Evolutionary conservation across 2,113 vertebrate genomes (phyloP).

Genomic region (Oncorhynchus nerka): DNA sequence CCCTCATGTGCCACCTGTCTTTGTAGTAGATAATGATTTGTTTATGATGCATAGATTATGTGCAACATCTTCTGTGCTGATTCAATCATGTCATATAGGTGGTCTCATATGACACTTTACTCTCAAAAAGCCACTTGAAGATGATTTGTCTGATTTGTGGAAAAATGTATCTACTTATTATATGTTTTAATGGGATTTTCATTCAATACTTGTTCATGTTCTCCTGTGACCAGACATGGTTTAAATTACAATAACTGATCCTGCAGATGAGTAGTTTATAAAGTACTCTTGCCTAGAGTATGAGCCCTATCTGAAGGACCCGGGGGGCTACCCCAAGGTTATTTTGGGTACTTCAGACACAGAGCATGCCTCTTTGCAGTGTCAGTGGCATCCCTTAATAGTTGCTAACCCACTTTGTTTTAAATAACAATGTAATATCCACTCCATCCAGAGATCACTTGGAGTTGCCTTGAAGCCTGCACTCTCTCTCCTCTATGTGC

Average conservation of each 20-base stretch:
- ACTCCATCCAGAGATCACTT: neutral
- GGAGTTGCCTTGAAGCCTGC: neutral
- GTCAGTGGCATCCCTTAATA: neutral
- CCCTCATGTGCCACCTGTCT: neutral
- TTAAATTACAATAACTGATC: too few species aligned
- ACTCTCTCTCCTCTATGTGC: neutral
- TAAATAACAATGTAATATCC: neutral
- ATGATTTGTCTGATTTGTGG: too few species aligned
- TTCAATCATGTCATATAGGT: neutral
- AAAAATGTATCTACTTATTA: neutral
- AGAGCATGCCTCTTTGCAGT: neutral
- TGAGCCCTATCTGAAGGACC: slow-evolving; percentile 89
- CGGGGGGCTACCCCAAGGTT: slow-evolving; percentile 85
- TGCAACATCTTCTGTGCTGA: neutral
- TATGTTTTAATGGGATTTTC: too few species aligned
- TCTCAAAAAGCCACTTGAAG: neutral
- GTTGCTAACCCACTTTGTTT: neutral
- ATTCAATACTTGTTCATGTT: too few species aligned
- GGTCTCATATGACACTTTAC: neutral
- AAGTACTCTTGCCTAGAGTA: slow-evolving; percentile 38
- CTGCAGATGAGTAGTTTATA: too few species aligned
- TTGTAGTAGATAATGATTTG: neutral
- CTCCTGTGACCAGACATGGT: too few species aligned
- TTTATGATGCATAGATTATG: neutral
- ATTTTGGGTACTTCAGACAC: slow-evolving; percentile 71